These are phyloP conservation scores for Drosophila barbarae DNA, from an alignment of 2,888 invertebrate species.

Conservation along the genomic window DNA sequence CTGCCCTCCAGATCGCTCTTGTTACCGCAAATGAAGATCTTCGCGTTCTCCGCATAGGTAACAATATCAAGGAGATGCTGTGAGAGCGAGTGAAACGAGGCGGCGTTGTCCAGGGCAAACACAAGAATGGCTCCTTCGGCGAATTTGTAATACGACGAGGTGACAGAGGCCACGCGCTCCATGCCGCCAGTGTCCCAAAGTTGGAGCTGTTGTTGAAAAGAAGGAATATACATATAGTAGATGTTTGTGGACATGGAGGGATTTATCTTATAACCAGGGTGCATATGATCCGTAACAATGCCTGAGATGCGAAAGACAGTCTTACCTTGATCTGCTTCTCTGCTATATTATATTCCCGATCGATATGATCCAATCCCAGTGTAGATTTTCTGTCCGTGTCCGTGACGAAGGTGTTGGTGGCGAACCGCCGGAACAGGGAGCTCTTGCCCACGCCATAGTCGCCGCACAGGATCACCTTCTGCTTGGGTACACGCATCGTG, in stretches of 20 bases:
- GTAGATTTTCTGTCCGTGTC: conserved; percentile 92
- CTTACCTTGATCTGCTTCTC: conserved; percentile 82
- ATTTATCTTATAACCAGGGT: not conserved
- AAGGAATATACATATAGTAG: not conserved
- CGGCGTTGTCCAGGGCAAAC: conserved; percentile 93
- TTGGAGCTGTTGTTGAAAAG: conserved; percentile 85
- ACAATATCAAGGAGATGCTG: conserved; percentile 96
- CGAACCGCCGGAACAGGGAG: conserved; percentile 93
- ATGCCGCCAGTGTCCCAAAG: conserved; percentile 98
- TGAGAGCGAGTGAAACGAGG: conserved; percentile 94
- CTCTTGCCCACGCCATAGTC: conserved; percentile 98
- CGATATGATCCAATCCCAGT: conserved; percentile 93
- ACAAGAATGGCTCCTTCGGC: conserved; percentile 96
- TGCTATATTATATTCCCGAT: conserved; percentile 87
- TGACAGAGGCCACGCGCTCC: conserved; percentile 97
- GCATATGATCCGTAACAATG: not conserved
- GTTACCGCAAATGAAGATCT: conserved; percentile 96
- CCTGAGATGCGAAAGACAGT: not conserved
- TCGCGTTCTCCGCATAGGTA: conserved; percentile 95
- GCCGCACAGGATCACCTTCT: conserved; percentile 96
- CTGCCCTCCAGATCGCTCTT: conserved; percentile 89
- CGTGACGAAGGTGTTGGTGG: conserved; percentile 84
- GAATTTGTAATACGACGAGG: conserved; percentile 97
- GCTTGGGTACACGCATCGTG: conserved; percentile 89
- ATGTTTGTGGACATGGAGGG: not conserved